phyloP scores from a whole-genome alignment of 2,113 vertebrate genomes.

The Ornithorhynchus anatinus region DNA sequence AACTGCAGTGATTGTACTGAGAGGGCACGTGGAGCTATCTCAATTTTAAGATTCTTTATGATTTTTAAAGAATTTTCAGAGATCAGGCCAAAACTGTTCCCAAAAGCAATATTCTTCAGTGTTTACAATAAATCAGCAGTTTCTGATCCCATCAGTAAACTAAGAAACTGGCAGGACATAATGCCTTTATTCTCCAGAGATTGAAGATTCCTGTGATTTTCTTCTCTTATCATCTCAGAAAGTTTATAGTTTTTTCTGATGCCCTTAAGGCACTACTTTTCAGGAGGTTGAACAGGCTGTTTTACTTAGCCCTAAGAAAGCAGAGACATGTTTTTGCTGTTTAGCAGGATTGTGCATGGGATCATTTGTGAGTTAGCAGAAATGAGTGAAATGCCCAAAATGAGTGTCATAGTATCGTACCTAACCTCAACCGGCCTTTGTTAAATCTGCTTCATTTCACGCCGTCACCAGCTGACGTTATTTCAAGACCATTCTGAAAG shows the following conservation, averaged over 20 bases:
- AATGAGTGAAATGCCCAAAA: slow-evolving; percentile 46
- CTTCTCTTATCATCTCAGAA: slow-evolving; percentile 40
- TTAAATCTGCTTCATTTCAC: not conserved
- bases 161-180: slow-evolving; percentile 21
- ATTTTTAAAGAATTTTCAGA: slow-evolving; percentile 37
- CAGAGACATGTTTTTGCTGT: slow-evolving; percentile 16
- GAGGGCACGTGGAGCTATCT: slow-evolving; percentile 11
- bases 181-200: slow-evolving; percentile 21
- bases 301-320: slow-evolving; percentile 59
- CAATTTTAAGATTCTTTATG: slow-evolving; percentile 14
- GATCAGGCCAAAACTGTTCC: slow-evolving; percentile 26
- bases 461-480: slow-evolving; percentile 41
- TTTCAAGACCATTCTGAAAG: slow-evolving; percentile 44
- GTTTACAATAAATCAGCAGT: slow-evolving; percentile 31
- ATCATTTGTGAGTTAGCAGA: slow-evolving; percentile 35
- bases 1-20: slow-evolving; percentile 4
- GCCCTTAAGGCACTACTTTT: slow-evolving; percentile 27
- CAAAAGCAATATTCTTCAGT: slow-evolving; percentile 25
- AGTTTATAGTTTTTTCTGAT: slow-evolving; percentile 34
- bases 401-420: too few relatives aligned
- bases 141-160: slow-evolving; percentile 38
- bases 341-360: slow-evolving; percentile 14
- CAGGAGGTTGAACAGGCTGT: slow-evolving; percentile 36
- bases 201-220: slow-evolving; percentile 22
- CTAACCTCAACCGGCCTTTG: too few relatives aligned